Percentiles rank a stretch among this genome's conserved stretches.
Evolutionary conservation across 2,113 vertebrate species (phyloP).

Genomic region (Heterotis niloticus): DNA sequence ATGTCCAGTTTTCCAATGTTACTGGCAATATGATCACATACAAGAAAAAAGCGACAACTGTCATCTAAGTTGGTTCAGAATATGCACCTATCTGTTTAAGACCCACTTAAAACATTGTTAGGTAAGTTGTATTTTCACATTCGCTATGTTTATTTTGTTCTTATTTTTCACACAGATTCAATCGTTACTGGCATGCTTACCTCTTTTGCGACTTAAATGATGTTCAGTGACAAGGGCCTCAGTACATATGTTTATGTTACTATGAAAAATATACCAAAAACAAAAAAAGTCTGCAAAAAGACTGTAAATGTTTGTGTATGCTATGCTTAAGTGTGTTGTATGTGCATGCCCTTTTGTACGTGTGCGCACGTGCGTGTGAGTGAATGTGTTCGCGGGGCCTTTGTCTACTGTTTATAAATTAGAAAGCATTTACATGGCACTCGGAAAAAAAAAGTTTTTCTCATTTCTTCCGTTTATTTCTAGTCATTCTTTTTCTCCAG

Average conservation of each 20-base stretch:
- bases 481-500: neutral
- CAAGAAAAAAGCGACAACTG: slow-evolving; percentile 89
- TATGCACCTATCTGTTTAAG: slow-evolving; percentile 19
- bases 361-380: slow-evolving; percentile 29
- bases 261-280: slow-evolving; percentile 3
- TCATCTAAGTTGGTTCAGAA: slow-evolving; percentile 99
- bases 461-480: slow-evolving; percentile 34
- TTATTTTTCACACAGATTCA: slow-evolving; percentile 12
- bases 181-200: slow-evolving; percentile 20
- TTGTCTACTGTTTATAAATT: slow-evolving; percentile 34
- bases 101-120: neutral
- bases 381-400: slow-evolving; percentile 32
- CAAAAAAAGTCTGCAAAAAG: slow-evolving; percentile 4
- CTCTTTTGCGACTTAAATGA: neutral
- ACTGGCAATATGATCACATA: slow-evolving; percentile 91
- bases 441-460: slow-evolving; percentile 40
- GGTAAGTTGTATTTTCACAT: slow-evolving; percentile 63
- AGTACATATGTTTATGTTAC: slow-evolving; percentile 13
- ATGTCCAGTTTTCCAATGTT: slow-evolving; percentile 75
- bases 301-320: slow-evolving; percentile 30
- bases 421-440: slow-evolving; percentile 30
- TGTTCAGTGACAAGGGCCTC: slow-evolving; percentile 5
- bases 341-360: slow-evolving; percentile 12
- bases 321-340: slow-evolving; percentile 21
- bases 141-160: slow-evolving; percentile 39